Percentiles rank a stretch among this genome's conserved stretches.
These are phyloP conservation scores for Cydia pomonella DNA, from an alignment of 1,140 invertebrate species.

Conservation along the genomic window DNA sequence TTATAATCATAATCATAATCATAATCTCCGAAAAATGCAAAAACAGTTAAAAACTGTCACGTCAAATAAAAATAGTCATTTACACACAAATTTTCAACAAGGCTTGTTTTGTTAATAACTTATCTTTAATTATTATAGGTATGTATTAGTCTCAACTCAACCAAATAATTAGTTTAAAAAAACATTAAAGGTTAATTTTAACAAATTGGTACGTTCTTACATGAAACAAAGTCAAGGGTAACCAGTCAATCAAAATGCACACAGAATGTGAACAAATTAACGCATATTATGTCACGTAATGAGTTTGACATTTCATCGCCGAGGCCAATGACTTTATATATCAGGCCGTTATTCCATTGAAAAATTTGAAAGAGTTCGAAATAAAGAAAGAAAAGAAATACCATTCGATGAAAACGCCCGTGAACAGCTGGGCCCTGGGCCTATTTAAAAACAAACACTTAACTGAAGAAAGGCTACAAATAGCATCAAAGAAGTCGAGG, in stretches of 20 bases:
- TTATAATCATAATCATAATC: too few relatives aligned
- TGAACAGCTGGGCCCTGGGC: not conserved
- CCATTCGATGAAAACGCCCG: not conserved
- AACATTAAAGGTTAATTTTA: not conserved
- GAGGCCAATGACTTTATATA: constrained; percentile 24
- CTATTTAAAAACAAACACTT: not conserved
- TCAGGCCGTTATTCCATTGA: constrained; percentile 6
- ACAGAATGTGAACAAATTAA: constrained; percentile 24
- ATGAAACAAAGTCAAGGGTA: constrained; percentile 4
- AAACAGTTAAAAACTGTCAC: too few relatives aligned
- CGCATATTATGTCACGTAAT: constrained; percentile 26
- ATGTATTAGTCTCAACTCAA: too few relatives aligned
- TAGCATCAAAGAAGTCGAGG: constrained; percentile 8
- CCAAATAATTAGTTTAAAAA: too few relatives aligned
- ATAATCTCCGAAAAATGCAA: too few relatives aligned
- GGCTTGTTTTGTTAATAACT: too few relatives aligned
- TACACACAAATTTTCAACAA: too few relatives aligned
- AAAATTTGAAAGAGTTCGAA: not conserved
- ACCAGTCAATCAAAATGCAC: constrained; percentile 26
- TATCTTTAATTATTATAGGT: too few relatives aligned
- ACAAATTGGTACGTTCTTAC: constrained; percentile 16
- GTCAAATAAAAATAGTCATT: too few relatives aligned
- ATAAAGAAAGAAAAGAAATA: not conserved
- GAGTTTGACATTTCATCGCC: constrained; percentile 29
- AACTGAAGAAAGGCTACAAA: not conserved